Percentiles rank a stretch among this genome's conserved stretches.
Evolutionary conservation across 2,113 vertebrate species (phyloP).

Genomic region (Rhombomys opimus): DNA sequence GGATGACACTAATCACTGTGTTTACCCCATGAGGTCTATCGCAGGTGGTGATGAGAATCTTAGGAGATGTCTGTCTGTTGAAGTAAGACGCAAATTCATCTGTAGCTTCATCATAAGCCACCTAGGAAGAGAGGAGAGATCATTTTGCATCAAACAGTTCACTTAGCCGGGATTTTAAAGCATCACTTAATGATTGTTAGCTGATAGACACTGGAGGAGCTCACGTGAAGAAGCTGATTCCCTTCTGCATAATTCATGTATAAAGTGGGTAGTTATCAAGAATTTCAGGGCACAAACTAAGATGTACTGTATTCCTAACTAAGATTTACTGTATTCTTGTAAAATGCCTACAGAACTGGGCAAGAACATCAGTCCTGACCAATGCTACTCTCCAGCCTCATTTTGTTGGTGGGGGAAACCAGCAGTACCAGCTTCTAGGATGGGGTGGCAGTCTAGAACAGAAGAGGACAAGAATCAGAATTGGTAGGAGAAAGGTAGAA

Average conservation of each 20-base stretch:
- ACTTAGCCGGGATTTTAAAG: not conserved
- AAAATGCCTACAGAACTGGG: not conserved
- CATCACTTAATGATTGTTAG: not conserved
- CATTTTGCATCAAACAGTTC: slow-evolving; percentile 30
- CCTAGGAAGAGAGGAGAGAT: slow-evolving; percentile 84
- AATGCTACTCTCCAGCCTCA: not conserved
- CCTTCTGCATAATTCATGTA: not conserved
- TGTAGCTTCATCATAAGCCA: slow-evolving; percentile 96
- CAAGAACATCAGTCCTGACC: slow-evolving; percentile 6
- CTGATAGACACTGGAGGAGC: not conserved
- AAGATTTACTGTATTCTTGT: not conserved
- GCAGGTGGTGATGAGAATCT: slow-evolving; percentile 98
- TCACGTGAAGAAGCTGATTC: slow-evolving; percentile 13
- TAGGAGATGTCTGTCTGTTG: slow-evolving; percentile 95
- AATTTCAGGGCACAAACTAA: slow-evolving; percentile 44
- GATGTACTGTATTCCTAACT: not conserved
- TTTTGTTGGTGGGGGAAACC: not conserved
- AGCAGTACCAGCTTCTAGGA: not conserved
- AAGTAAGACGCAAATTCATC: slow-evolving; percentile 99
- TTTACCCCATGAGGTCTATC: slow-evolving; percentile 97
- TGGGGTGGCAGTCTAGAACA: not conserved
- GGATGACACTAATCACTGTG: not conserved
- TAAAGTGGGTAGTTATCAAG: not conserved
- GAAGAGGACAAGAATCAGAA: not conserved
- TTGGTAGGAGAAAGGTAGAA: not conserved